phyloP scores from a whole-genome alignment of 2,113 vertebrate species.

The Chrysochloris asiatica region DNA sequence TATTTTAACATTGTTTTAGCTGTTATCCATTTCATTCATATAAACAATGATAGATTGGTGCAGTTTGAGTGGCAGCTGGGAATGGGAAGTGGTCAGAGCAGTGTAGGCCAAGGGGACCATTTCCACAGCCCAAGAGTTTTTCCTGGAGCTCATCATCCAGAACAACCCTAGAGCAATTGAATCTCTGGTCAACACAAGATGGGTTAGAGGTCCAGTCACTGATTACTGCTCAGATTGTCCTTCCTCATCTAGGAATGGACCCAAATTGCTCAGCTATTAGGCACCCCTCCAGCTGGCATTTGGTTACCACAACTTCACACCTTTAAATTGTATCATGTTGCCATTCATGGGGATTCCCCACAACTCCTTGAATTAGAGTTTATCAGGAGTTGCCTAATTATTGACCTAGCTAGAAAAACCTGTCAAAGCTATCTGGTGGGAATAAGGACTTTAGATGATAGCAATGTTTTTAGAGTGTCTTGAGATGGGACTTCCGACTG shows the following conservation, averaged over 20 bases:
- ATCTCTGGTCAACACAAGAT: background rate
- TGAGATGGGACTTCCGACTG: background rate
- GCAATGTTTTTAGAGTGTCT: background rate
- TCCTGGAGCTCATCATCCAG: background rate
- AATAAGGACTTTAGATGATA: background rate
- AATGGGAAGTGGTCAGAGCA: background rate
- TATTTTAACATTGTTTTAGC: background rate
- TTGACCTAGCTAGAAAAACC: background rate
- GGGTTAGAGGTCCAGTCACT: background rate
- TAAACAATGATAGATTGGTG: background rate
- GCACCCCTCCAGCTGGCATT: background rate
- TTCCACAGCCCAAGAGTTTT: background rate
- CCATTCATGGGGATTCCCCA: background rate
- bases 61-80: background rate
- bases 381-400: background rate
- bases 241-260: background rate
- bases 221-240: background rate
- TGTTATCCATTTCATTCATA: background rate
- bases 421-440: background rate
- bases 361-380: background rate
- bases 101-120: background rate
- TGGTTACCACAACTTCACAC: background rate
- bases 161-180: background rate
- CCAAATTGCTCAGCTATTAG: background rate
- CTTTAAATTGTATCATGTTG: background rate